Percentiles rank a stretch among this genome's conserved stretches.
Conservation (phyloP, 2,797 vertebrate genomes). For the Neostethus bicornis region DNA sequence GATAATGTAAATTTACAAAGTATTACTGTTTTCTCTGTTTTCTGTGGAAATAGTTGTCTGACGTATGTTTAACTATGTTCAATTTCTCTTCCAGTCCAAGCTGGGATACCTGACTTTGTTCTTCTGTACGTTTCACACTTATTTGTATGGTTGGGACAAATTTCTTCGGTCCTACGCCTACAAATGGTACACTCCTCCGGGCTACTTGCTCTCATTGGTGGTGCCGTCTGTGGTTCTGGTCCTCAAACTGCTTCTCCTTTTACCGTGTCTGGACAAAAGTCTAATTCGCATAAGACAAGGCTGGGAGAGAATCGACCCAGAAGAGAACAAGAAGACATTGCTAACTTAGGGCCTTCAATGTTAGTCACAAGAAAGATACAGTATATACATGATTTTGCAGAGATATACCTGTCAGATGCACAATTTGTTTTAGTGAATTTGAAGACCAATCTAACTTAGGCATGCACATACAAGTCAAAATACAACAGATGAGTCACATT, state of each 20-base stretch:
- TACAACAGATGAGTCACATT: background rate
- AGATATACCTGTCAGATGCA: no score
- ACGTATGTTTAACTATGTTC: background rate
- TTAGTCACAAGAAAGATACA: background rate
- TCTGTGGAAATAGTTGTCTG: background rate
- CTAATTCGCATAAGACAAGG: constrained; percentile 89
- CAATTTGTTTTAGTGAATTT: no score
- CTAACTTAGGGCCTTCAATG: constrained; percentile 40
- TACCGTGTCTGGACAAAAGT: constrained; percentile 86
- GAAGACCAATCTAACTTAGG: no score
- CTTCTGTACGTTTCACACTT: constrained; percentile 87
- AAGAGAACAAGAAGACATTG: constrained; percentile 46
- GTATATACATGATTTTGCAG: no score
- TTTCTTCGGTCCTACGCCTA: constrained; percentile 79
- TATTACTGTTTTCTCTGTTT: no score
- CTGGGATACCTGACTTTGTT: constrained; percentile 88
- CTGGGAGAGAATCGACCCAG: constrained; percentile 84
- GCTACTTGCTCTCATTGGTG: constrained; percentile 85
- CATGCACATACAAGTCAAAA: background rate
- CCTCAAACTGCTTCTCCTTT: constrained; percentile 85
- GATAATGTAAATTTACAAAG: no score
- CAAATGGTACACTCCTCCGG: constrained; percentile 86
- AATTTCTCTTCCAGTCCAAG: constrained; percentile 83
- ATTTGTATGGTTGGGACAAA: constrained; percentile 85
- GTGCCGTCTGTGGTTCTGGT: constrained; percentile 85